These are phyloP conservation scores for Bryconaethiops microstoma DNA, from an alignment of 2,797 vertebrate species.

Conservation along the genomic window DNA sequence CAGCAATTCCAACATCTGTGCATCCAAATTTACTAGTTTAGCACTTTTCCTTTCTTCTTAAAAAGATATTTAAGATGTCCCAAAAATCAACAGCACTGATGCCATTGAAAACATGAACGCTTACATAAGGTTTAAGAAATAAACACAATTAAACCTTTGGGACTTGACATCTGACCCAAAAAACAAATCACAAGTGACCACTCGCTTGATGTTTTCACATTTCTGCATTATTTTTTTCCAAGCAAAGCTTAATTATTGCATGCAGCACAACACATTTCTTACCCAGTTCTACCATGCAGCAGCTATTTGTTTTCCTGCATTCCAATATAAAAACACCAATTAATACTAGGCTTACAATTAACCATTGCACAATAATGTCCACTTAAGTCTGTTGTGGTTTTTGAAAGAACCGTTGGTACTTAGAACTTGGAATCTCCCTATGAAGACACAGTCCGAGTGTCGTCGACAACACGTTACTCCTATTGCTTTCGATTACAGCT, in stretches of 20 bases:
- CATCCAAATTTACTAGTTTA: too few relatives aligned
- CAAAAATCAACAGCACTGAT: background rate
- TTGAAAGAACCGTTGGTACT: constrained; percentile 1
- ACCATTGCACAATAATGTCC: constrained; percentile 44
- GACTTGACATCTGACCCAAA: constrained; percentile 15
- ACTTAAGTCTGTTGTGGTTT: constrained; percentile 22
- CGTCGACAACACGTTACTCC: constrained; percentile 37
- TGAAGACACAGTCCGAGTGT: constrained; percentile 19
- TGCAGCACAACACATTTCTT: constrained; percentile 81
- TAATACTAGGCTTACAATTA: constrained; percentile 66
- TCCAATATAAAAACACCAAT: constrained; percentile 67
- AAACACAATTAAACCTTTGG: too few relatives aligned
- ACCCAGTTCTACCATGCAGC: constrained; percentile 78
- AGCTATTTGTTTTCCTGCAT: constrained; percentile 68
- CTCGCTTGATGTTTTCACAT: constrained; percentile 64
- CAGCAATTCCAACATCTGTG: too few relatives aligned
- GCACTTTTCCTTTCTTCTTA: too few relatives aligned
- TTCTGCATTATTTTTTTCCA: constrained; percentile 51
- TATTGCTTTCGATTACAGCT: constrained; percentile 58
- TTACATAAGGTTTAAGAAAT: background rate
- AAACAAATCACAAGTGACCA: constrained; percentile 22
- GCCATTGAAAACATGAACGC: background rate
- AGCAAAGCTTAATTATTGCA: constrained; percentile 82
- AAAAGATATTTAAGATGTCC: background rate
- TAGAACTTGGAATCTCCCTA: background rate